A percentile compares a stretch with the other conserved stretches of the same genome.
Evolutionary conservation across 2,113 vertebrate genomes (phyloP).

Genomic region (Neolamprologus ventralis): DNA sequence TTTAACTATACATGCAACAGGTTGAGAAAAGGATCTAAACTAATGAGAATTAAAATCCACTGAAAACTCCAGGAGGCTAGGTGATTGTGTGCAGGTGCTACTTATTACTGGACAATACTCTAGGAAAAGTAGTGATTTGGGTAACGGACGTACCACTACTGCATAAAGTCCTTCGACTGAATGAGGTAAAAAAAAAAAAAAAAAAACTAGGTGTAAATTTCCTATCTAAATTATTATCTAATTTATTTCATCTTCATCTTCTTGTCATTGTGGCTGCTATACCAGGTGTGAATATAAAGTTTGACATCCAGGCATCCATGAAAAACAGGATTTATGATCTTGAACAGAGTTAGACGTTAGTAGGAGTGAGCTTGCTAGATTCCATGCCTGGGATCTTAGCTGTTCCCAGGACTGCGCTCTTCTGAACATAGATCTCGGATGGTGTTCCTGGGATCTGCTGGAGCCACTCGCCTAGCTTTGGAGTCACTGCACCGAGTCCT

Average conservation of each 20-base stretch:
- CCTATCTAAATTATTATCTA: background rate
- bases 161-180: background rate
- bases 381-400: background rate
- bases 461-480: background rate
- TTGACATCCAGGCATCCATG: background rate
- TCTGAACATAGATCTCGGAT: background rate
- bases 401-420: background rate
- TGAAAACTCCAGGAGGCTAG: background rate
- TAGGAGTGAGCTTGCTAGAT: background rate
- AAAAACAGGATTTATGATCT: background rate
- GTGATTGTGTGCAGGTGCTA: background rate
- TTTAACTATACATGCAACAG: background rate
- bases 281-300: background rate
- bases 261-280: background rate
- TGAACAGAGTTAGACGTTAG: background rate
- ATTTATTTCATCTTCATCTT: background rate
- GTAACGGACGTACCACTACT: fast-evolving
- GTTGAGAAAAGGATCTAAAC: background rate
- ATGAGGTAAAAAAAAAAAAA: background rate
- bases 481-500: background rate
- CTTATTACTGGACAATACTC: background rate
- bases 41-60: background rate
- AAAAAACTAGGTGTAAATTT: background rate
- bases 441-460: background rate
- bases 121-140: background rate